Conservation (phyloP, 1,140 invertebrate species). For the Orchestia grillus region DNA sequence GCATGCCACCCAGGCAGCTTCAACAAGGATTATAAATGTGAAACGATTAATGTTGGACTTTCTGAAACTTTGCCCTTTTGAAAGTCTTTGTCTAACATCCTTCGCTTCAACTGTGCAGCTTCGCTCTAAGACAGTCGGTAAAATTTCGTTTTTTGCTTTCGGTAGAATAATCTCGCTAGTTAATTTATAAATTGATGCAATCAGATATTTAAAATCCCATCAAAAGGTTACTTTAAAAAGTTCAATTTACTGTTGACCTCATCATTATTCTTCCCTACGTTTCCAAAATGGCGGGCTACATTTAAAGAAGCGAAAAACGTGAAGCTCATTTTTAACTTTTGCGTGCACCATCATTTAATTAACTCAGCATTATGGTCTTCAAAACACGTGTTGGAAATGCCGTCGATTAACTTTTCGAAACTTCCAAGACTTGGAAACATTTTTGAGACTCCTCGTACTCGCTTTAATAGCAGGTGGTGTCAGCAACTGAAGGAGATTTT, state of each 20-base stretch:
- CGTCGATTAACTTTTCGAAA: neutral
- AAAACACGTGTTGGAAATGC: neutral
- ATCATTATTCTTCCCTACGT: too few relatives aligned
- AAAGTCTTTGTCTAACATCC: neutral
- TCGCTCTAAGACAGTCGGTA: neutral
- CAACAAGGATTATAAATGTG: neutral
- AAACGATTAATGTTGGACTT: neutral
- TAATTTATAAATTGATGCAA: neutral
- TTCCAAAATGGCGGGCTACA: neutral
- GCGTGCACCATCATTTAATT: neutral
- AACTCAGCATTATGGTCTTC: neutral
- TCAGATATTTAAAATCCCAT: neutral
- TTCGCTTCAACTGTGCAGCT: neutral
- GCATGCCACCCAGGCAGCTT: neutral
- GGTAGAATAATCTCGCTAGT: neutral
- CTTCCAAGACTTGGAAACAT: neutral
- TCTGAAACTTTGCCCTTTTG: neutral
- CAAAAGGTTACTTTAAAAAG: neutral
- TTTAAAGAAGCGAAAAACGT: neutral
- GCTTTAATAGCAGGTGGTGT: neutral
- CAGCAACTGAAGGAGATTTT: neutral
- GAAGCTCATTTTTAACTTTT: neutral
- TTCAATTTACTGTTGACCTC: too few relatives aligned
- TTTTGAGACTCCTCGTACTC: neutral
- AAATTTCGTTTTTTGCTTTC: neutral